Evolutionary conservation across 2,113 vertebrate genomes (phyloP), one percentile per base, ranked within the genome.

Genomic region (Micromys minutus): DNA sequence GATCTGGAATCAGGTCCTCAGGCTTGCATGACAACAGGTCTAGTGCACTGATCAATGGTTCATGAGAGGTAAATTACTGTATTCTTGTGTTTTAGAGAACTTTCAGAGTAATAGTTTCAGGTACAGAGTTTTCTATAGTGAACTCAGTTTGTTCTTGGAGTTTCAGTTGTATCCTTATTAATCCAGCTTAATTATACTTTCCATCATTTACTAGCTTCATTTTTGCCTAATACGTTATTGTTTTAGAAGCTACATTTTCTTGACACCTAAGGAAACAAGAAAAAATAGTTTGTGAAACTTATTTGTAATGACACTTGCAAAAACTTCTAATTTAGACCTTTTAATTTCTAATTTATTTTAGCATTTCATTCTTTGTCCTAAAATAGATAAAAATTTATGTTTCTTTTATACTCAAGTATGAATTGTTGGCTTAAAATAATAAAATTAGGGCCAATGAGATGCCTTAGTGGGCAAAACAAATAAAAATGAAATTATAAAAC

Each of bases 201-300:
- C 72, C 80, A 0, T 63, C 42, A 47, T 81, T 42, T 91, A 59
- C 89, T 50, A 89, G 75, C 42, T 50, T 91, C 50, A 34, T 77
- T 95, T 36, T 57, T 95, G 45, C 84, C 67, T 75, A 65, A 31
- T 79, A 75, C 79, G 29, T 79, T 36, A n/a, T 87, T 90, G 69
- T 85, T 95, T 91, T 95, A 72, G 91, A 92, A 88, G 92, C 87
- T 72, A n/a, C 57, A 39, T 96, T 97, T 93, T 59, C 92, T 80
- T 75, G 50, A 76, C 34, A 63, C 89, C 52, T 34, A 21, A 93
- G 71, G 81, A 93, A 93, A 94, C 8, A 91, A 85, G 57, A 95
- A 95, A 69, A 95, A 91, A 83, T 89, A 69, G 2, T 21, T 79
- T 90, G n/a, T 63, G 50, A 95, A 89, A 94, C 24, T 47, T 65